Evolutionary conservation across 2,113 vertebrate species (phyloP), one percentile per base, ranked within the genome.

Genomic region (Megalops atlanticus): DNA sequence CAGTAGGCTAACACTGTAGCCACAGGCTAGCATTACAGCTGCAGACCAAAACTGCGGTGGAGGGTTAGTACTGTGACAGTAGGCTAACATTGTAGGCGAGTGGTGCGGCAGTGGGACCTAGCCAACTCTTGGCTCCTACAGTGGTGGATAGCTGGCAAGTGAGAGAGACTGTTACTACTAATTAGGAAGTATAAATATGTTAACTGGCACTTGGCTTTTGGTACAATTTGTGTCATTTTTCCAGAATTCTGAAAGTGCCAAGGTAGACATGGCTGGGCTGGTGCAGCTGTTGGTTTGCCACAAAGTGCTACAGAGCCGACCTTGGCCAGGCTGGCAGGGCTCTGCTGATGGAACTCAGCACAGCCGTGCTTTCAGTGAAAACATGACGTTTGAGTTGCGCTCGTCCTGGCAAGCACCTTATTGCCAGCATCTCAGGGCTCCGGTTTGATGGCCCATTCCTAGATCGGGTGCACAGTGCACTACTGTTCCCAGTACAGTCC

Each of bases 171-270:
- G 89, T 92, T 92, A 88, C 87, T 88, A 87, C 83, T 91, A 89
- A 92, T 92, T 92, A 89, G 91, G 90, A 90, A 89, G 89, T 91
- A 89, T 89, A 91, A 91, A 92, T 92, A 90, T 88, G 87, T 85
- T 86, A 87, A 89, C 89, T 89, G 88, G 87, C 86, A 77, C 86
- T 89, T 89, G 80, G 87, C 88, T 86, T 85, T 85, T 27, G 83
- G 87, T 86, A 80, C 83, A 86, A 78, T 82, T 79, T 81, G 85
- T 43, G 38, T 35, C 80, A 85, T 89, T 89, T 68, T 85, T 74
- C 78, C 85, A 86, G 80, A 88, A 87, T 84, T 88, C 86, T 27
- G 77, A 89, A 91, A 88, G 86, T 83, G 89, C 89, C 91, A 91
- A 88, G 85, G 84, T 90, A 88, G 90, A 88, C 89, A 88, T 87